Evolutionary conservation across 92 coral and sea anemone species (phyloP), one percentile per base, ranked within the genome.

Genomic region (Ricordea florida): DNA sequence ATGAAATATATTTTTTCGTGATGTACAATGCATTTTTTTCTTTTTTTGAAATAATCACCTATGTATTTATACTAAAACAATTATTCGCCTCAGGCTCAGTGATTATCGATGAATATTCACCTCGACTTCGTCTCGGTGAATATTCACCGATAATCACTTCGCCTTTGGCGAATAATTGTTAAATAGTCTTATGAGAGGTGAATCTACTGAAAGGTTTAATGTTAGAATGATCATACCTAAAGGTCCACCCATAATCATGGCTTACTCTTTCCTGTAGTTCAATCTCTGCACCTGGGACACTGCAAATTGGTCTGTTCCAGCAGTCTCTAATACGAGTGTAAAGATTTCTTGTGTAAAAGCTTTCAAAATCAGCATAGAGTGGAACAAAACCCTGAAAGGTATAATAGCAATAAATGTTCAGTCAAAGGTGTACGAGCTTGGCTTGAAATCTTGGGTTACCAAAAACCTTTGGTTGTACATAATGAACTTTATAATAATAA

Each of bases 311-410:
- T 29, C 98, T 72, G 72, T 94, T 91, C 86, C 91, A 94, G 44
- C 98, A 94, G 53, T 94, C 98, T 14, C 91, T 73, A 47, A 89
- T 81, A 21, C 98, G 73, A 61, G 80, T 81, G 34, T 94, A 94
- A 10, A 94, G 86, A 42, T 94, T 94, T 43, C 98, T 82, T 16
- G 98, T 85, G 72, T 85, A 94, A 71, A 94, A 94, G 55, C 97
- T 94, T 85, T 94, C 98, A 88, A 94, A 94, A 64, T 93, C 96
- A 35, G 97, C 82, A 88, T 94, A 91, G 18, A 94, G 72, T 7
- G 98, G 97, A 30, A 94, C 94, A 88, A 94, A 94, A 0, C 98
- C 97, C 98, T 94, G 53, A 22, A 43, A 32, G n/a, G n/a, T n/a
- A n/a, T n/a, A n/a, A n/a, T n/a, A n/a, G 9, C 8, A 31, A 32